phyloP scores from a whole-genome alignment of 2,888 invertebrate species.

The Dione vanillae region DNA sequence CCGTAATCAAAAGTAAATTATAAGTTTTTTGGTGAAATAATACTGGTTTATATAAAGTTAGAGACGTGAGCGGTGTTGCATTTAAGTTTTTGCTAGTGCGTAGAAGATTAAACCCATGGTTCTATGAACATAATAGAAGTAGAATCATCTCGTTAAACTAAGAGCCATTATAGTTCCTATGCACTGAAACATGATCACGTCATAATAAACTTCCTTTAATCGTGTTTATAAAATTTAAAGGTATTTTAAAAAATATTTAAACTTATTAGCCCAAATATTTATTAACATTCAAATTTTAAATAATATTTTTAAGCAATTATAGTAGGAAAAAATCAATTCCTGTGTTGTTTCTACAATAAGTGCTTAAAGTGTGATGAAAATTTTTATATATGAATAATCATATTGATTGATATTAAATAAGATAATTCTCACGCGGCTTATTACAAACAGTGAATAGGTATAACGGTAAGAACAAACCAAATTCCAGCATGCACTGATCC shows the following conservation, averaged over 20 bases:
- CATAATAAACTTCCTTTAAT: not conserved
- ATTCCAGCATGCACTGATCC: slow-evolving; percentile 75
- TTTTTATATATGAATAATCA: slow-evolving; percentile 9
- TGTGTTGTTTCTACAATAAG: not conserved
- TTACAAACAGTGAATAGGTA: slow-evolving; percentile 56
- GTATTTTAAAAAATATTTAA: not conserved
- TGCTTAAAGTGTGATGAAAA: not conserved
- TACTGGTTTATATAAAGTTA: slow-evolving; percentile 55
- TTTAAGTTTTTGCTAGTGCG: slow-evolving; percentile 42
- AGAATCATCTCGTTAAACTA: slow-evolving; percentile 17
- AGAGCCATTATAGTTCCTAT: slow-evolving; percentile 12
- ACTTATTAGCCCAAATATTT: not conserved
- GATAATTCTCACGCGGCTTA: slow-evolving; percentile 50
- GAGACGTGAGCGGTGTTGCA: slow-evolving; percentile 45
- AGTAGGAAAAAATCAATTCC: not conserved
- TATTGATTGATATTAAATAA: slow-evolving; percentile 22
- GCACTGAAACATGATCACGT: not conserved
- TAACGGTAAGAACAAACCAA: slow-evolving; percentile 72
- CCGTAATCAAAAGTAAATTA: slow-evolving; percentile 74
- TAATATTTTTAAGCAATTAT: too few species aligned
- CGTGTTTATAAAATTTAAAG: not conserved
- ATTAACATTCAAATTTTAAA: too few species aligned
- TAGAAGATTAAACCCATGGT: slow-evolving; percentile 40
- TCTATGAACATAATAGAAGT: slow-evolving; percentile 30
- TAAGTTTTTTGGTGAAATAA: slow-evolving; percentile 64